Evolutionary conservation across 2,888 invertebrate genomes (phyloP).

Genomic region (Rhagophthalmus giganteus): DNA sequence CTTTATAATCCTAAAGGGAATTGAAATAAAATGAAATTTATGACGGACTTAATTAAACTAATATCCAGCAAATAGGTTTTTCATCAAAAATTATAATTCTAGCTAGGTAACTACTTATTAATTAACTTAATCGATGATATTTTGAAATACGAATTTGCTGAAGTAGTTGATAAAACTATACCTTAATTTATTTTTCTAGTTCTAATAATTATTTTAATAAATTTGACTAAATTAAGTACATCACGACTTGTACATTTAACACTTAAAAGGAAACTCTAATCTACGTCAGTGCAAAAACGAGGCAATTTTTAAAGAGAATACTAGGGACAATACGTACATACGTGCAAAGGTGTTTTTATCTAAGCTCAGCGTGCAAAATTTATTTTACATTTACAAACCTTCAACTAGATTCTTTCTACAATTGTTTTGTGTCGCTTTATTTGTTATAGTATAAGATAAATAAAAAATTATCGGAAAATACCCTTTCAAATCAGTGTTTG

Average conservation of each 20-base stretch:
- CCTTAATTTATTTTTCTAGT: too few relatives aligned
- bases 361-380: conserved; percentile 42
- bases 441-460: conserved; percentile 2
- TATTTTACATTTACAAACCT: conserved; percentile 40
- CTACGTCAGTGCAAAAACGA: conserved; percentile 20
- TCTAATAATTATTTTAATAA: too few relatives aligned
- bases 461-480: background rate
- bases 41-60: background rate
- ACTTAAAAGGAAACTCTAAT: conserved; percentile 8
- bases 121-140: too few relatives aligned
- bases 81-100: too few relatives aligned
- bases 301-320: conserved; percentile 16
- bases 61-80: too few relatives aligned
- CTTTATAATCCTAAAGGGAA: conserved; percentile 76
- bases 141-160: too few relatives aligned
- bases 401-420: conserved; percentile 11
- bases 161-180: too few relatives aligned
- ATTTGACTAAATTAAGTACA: too few relatives aligned
- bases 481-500: conserved; percentile 15
- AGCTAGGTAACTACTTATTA: too few relatives aligned
- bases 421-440: conserved; percentile 7
- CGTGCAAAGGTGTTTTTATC: conserved; percentile 31
- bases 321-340: too few relatives aligned
- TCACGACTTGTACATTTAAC: too few relatives aligned
- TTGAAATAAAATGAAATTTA: background rate